Evolutionary conservation across 2,888 invertebrate genomes (phyloP).

Genomic region (Oasisia sp.): DNA sequence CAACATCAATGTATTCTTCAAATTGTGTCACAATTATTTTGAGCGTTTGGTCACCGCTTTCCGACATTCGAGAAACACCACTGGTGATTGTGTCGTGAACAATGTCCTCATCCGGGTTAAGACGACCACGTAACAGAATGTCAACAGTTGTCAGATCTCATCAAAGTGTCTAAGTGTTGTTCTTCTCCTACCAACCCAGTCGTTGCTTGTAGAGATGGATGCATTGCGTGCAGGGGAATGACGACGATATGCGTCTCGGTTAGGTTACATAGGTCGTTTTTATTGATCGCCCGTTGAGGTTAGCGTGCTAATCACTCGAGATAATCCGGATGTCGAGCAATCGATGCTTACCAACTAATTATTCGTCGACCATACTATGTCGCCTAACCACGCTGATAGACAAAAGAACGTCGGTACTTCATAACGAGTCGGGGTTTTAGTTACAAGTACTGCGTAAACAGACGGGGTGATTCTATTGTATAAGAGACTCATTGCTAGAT

Average conservation of each 20-base stretch:
- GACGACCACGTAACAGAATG: too few species aligned
- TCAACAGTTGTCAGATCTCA: too few species aligned
- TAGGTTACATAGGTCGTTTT: neutral
- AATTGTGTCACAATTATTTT: too few species aligned
- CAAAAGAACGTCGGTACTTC: neutral
- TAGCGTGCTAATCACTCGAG: neutral
- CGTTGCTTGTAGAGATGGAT: too few species aligned
- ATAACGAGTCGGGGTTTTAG: neutral
- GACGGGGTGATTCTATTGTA: neutral
- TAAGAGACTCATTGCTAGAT: neutral
- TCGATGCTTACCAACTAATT: neutral
- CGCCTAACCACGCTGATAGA: neutral
- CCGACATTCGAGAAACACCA: too few species aligned
- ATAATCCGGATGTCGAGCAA: conserved; percentile 3
- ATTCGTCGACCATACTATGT: neutral
- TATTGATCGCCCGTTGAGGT: neutral
- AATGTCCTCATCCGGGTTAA: too few species aligned
- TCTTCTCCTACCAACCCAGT: too few species aligned
- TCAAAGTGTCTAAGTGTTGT: too few species aligned
- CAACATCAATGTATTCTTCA: too few species aligned
- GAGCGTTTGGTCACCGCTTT: too few species aligned
- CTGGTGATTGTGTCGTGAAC: too few species aligned
- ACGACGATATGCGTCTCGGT: neutral
- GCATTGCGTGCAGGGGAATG: neutral
- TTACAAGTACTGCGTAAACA: neutral